Base-by-base conservation (phyloP, 2,113 vertebrate genomes). In the Oryzias celebensis region DNA sequence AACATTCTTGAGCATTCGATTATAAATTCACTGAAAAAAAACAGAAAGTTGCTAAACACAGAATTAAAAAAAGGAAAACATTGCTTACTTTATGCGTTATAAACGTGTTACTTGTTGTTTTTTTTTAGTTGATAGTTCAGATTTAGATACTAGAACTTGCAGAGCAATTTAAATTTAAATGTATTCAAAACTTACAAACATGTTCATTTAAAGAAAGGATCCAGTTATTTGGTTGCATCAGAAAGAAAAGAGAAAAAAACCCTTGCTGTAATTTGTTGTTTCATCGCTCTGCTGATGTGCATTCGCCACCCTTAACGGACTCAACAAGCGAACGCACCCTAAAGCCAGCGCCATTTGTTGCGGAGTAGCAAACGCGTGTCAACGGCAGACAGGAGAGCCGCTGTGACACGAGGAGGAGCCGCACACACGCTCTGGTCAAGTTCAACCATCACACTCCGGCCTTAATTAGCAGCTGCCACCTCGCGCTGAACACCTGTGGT, bases 301-400 rank as follows among this genome's bases (percentile, higher is more conserved):
- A n/a, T 62, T 64, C 44, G 28, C 41, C 50, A 58, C 60, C 65
- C 62, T 78, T 70, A 54, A 64, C 66, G 73, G 41, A 28, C 57
- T 52, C 22, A 16, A 49, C 59, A 64, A 56, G 58, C 46, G 31
- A 1, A 60, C 43, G 71, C 52, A 68, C 51, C 41, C 67, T 57
- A 8, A 70, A 31, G 54, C 53, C 71, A 31, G 60, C 59, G 66
- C 56, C 74, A 77, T 64, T 78, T 2, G 58, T 83, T 85, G 80
- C 82, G 48, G 77, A 72, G 83, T 80, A 85, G 78, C 71, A 69
- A 66, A 68, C 68, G 62, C 78, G 81, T 65, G 79, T 74, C 52
- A 63, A 58, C 66, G 52, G 55, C 62, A 51, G 55, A 17, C 62
- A 74, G 74, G 50, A 72, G 72, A 78, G 77, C 72, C 81, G 73